These are phyloP conservation scores for Arvicanthis niloticus DNA, from an alignment of 2,113 vertebrate genomes.

Conservation along the genomic window DNA sequence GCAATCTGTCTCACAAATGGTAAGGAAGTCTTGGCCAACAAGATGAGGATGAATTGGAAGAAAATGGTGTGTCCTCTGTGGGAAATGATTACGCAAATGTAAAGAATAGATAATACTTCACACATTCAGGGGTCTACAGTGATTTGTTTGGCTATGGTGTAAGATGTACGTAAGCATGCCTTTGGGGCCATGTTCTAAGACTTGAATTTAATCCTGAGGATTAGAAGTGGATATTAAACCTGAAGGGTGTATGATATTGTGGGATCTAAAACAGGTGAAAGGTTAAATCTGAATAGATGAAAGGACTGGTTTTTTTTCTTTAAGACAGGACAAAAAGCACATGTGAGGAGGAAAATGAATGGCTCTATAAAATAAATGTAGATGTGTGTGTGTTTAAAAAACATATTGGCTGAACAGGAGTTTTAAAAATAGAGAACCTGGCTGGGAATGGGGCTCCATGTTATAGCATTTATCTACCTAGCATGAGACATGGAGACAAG, in stretches of 20 bases:
- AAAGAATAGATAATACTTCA: constrained; percentile 22
- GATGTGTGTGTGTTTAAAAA: neutral
- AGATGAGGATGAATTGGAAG: neutral
- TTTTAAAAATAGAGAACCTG: neutral
- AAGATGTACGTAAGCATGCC: neutral
- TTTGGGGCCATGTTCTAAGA: constrained; percentile 22
- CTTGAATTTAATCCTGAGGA: constrained; percentile 1
- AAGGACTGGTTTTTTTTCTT: neutral
- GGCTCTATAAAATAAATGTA: neutral
- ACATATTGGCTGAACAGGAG: neutral
- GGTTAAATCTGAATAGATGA: neutral
- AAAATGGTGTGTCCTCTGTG: neutral
- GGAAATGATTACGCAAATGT: constrained; percentile 7
- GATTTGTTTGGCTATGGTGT: neutral
- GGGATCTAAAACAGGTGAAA: neutral
- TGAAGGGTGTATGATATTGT: neutral
- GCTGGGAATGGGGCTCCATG: neutral
- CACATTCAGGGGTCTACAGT: neutral
- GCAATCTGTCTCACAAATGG: neutral
- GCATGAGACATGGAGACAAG: too few relatives aligned
- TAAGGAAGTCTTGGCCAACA: neutral
- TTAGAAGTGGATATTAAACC: neutral
- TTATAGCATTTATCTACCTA: neutral
- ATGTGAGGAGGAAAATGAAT: neutral
- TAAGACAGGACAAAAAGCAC: neutral